Evolutionary conservation across 1,140 invertebrate species (phyloP), one percentile per base, ranked within the genome.

Genomic region (Drepana arcuata): DNA sequence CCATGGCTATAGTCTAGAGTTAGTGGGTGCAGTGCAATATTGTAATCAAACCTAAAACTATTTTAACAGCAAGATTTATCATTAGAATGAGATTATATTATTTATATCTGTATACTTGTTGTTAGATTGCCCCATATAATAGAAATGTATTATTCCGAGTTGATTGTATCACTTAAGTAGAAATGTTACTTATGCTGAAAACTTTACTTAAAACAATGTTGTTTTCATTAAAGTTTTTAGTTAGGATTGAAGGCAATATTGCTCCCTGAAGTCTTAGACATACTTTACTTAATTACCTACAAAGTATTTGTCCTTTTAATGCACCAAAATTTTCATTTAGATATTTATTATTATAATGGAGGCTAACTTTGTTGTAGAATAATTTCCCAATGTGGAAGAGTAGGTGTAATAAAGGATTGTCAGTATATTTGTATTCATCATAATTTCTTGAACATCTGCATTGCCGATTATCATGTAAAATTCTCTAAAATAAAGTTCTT

Each of bases 381-480:
- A 68, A 67, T 67, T 70, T 66, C 50, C 63, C 66, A 62, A 65
- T 75, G 67, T 75, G 71, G 55, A 77, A 73, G 59, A 73, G 60
- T 81, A 81, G 73, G 46, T 77, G 66, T 78, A 78, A 68, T 67
- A 66, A 74, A 68, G 53, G 71, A 67, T 73, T 75, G 59, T 78
- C 71, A 70, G 58, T 80, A 75, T 72, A 78, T 73, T 79, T 75
- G 63, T 81, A 78, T 78, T 73, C 54, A 67, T 74, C 54, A 78
- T 81, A 63, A 73, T 81, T 81, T 73, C 62, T 79, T 65, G 56
- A 70, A 73, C 63, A 63, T 82, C 72, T 79, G 78, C 78, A 82
- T 82, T 82, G 78, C 74, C 73, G 74, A 77, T 78, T 81, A 67
- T 77, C 65, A 71, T 81, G 74, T 79, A 79, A 81, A 66, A 75